These are phyloP conservation scores for Torymus auratus DNA, from an alignment of 2,888 invertebrate species.

Conservation along the genomic window DNA sequence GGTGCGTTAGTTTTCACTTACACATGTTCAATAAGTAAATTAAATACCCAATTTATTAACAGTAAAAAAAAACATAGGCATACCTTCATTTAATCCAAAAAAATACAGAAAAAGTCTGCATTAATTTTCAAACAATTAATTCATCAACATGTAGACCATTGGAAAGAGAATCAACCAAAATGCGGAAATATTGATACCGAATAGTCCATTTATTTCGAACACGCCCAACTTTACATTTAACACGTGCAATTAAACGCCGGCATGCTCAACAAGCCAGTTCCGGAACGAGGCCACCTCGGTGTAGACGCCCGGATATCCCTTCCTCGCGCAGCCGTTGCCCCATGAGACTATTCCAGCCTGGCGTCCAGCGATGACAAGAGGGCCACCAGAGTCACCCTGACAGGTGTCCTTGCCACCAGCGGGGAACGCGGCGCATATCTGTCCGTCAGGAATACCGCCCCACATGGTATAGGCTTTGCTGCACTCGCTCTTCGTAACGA, in stretches of 20 bases:
- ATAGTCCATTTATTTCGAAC: too few relatives aligned
- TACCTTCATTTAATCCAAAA: too few relatives aligned
- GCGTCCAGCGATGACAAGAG: slow-evolving; percentile 75
- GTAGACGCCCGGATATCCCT: slow-evolving; percentile 75
- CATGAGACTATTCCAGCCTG: slow-evolving; percentile 78
- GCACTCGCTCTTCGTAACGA: slow-evolving; percentile 78
- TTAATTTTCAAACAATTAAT: too few relatives aligned
- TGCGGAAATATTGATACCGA: too few relatives aligned
- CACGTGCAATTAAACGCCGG: slow-evolving; percentile 9
- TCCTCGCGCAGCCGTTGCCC: slow-evolving; percentile 79
- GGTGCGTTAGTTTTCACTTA: too few relatives aligned
- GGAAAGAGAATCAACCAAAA: too few relatives aligned
- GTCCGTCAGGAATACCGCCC: slow-evolving; percentile 70
- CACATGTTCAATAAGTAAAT: too few relatives aligned
- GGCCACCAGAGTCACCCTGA: slow-evolving; percentile 79
- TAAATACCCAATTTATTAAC: too few relatives aligned
- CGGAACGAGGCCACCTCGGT: slow-evolving; percentile 78
- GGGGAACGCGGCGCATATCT: slow-evolving; percentile 80
- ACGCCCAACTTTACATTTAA: too few relatives aligned
- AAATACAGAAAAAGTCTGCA: too few relatives aligned
- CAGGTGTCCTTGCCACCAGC: slow-evolving; percentile 78
- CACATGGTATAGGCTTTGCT: slow-evolving; percentile 75
- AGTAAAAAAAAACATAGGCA: too few relatives aligned
- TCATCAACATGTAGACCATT: too few relatives aligned
- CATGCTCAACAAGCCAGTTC: slow-evolving; percentile 59